phyloP scores from a whole-genome alignment of 2,113 vertebrate species.

The Silurus glanis region DNA sequence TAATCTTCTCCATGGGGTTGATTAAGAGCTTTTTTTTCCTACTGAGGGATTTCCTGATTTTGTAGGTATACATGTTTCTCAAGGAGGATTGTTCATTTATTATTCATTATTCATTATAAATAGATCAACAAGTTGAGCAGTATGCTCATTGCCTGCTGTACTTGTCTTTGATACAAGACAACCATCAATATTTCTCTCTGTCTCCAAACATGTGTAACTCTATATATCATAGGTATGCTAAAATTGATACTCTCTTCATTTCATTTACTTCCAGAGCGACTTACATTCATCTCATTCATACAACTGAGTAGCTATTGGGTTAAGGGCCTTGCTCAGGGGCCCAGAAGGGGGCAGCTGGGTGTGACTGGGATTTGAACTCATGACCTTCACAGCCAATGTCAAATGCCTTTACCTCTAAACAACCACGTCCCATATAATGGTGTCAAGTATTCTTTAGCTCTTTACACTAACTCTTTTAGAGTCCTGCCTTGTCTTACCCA shows the following conservation, averaged over 20 bases:
- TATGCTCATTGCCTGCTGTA: no score
- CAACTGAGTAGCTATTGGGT: no score
- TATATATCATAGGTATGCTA: background rate
- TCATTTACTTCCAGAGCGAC: no score
- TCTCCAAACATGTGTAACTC: background rate
- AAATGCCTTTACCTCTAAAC: no score
- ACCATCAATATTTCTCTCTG: no score
- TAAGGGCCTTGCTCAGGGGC: no score
- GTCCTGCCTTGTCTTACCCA: slow-evolving; percentile 75
- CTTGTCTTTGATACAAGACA: no score
- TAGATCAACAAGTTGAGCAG: background rate
- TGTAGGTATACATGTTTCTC: background rate
- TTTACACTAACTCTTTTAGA: background rate
- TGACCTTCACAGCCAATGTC: no score
- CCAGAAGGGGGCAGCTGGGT: no score
- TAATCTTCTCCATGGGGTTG: slow-evolving; percentile 28
- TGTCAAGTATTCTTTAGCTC: background rate
- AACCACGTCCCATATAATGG: background rate
- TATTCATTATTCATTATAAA: background rate
- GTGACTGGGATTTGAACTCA: no score
- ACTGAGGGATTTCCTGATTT: slow-evolving; percentile 12
- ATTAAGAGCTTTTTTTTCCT: slow-evolving; percentile 19
- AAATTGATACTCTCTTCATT: background rate
- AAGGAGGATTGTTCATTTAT: background rate
- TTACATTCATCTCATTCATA: no score